Evolutionary conservation across 2,888 invertebrate genomes (phyloP).

Genomic region (Brachycybe producta): DNA sequence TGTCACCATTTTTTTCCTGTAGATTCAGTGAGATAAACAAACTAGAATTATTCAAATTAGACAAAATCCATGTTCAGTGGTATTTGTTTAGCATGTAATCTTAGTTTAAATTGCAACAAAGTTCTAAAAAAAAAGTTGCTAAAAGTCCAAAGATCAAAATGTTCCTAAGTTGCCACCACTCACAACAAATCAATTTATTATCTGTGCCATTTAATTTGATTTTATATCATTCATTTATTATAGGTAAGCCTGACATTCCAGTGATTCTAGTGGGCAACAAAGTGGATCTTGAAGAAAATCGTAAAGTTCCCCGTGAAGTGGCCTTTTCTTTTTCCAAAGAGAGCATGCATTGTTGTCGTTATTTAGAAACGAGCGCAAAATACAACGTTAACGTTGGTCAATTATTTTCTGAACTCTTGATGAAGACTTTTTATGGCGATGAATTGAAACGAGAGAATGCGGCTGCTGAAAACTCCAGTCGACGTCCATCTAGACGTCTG

Average conservation of each 20-base stretch:
- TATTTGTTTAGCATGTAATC: too few relatives aligned
- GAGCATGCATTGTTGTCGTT: slow-evolving; percentile 20
- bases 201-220: too few relatives aligned
- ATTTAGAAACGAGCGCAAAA: slow-evolving; percentile 26
- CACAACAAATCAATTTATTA: too few relatives aligned
- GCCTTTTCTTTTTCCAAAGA: slow-evolving; percentile 18
- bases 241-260: slow-evolving; percentile 22
- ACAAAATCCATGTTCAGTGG: too few relatives aligned
- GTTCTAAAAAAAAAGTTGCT: too few relatives aligned
- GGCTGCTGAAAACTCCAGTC: slow-evolving; percentile 20
- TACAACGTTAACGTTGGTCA: slow-evolving; percentile 24
- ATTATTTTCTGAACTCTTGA: slow-evolving; percentile 24
- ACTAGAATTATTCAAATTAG: too few relatives aligned
- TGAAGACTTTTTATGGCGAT: slow-evolving; percentile 16
- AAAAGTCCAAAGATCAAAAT: too few relatives aligned
- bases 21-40: too few relatives aligned
- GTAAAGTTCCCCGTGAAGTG: slow-evolving; percentile 22
- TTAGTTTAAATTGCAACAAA: too few relatives aligned
- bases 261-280: slow-evolving; percentile 25
- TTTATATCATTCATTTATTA: too few relatives aligned
- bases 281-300: slow-evolving; percentile 22
- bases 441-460: slow-evolving; percentile 21
- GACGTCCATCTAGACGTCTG: slow-evolving; percentile 22
- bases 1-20: too few relatives aligned
- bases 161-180: too few relatives aligned